phyloP scores from a whole-genome alignment of 2,888 invertebrate genomes.

The Sphecodes monilicornis region DNA sequence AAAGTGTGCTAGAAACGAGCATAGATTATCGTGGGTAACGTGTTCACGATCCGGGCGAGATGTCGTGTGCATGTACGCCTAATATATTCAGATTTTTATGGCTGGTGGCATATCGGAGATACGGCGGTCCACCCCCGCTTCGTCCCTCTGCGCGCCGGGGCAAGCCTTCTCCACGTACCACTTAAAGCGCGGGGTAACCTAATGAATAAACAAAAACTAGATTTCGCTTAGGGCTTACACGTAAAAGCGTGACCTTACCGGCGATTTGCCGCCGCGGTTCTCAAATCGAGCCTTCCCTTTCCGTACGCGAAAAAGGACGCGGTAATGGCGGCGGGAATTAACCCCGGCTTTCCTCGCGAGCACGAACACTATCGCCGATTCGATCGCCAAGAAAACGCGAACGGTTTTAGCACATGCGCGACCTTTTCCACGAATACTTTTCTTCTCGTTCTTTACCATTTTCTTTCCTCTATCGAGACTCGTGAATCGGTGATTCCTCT shows the following conservation, averaged over 20 bases:
- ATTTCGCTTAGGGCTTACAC: slow-evolving; percentile 81
- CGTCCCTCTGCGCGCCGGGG: slow-evolving; percentile 38
- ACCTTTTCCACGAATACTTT: slow-evolving; percentile 19
- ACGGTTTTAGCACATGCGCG: slow-evolving; percentile 21
- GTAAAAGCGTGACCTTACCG: slow-evolving; percentile 83
- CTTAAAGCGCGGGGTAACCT: slow-evolving; percentile 79
- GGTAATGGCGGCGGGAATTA: slow-evolving; percentile 20
- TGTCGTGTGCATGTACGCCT: slow-evolving; percentile 82
- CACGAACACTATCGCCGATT: background rate
- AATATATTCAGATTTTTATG: slow-evolving; percentile 84
- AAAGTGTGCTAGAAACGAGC: slow-evolving; percentile 72
- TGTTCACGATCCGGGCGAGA: slow-evolving; percentile 80
- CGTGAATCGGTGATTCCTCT: background rate
- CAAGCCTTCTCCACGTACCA: slow-evolving; percentile 74
- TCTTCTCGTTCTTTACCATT: background rate
- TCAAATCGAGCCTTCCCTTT: slow-evolving; percentile 67
- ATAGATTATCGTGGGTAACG: slow-evolving; percentile 79
- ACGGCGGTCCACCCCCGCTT: slow-evolving; percentile 67
- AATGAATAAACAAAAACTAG: slow-evolving; percentile 84
- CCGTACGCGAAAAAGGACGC: slow-evolving; percentile 1
- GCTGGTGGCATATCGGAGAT: slow-evolving; percentile 83
- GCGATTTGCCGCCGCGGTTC: slow-evolving; percentile 77
- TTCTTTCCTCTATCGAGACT: background rate
- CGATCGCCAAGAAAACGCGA: slow-evolving; percentile 18
- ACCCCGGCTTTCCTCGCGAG: slow-evolving; percentile 9